A percentile compares a stretch with the other conserved stretches of the same genome.
These are phyloP conservation scores for Neocloeon triangulifer DNA, from an alignment of 1,140 invertebrate genomes.

Conservation along the genomic window DNA sequence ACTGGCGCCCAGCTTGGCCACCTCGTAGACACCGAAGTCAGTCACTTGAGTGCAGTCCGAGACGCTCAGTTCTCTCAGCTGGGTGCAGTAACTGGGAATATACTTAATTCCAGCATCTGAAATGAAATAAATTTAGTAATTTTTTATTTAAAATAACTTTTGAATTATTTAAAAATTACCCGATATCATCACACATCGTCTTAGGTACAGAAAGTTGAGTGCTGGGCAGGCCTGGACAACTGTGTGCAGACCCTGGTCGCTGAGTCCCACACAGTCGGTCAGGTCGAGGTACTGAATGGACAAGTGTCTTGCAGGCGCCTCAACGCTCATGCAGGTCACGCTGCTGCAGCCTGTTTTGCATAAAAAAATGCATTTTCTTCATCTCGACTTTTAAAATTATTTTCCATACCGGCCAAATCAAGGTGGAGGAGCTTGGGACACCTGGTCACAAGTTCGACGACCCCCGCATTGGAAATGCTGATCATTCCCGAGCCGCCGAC, in stretches of 20 bases:
- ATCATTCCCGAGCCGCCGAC: slow-evolving; percentile 39
- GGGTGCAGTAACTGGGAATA: slow-evolving; percentile 65
- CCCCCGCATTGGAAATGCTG: slow-evolving; percentile 39
- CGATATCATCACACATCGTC: slow-evolving; percentile 66
- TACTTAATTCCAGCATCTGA: slow-evolving; percentile 48
- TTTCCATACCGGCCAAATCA: neutral
- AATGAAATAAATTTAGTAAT: too few relatives aligned
- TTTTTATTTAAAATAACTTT: too few relatives aligned
- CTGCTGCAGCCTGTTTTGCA: slow-evolving; percentile 30
- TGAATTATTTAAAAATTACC: slow-evolving; percentile 22
- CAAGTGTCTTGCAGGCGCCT: slow-evolving; percentile 30
- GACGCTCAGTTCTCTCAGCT: slow-evolving; percentile 63
- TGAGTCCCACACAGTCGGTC: slow-evolving; percentile 62
- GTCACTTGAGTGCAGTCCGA: slow-evolving; percentile 76
- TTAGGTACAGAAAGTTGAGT: slow-evolving; percentile 65
- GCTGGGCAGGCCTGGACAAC: slow-evolving; percentile 70
- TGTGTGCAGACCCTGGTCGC: slow-evolving; percentile 57
- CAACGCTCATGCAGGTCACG: slow-evolving; percentile 28
- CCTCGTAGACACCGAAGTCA: slow-evolving; percentile 73
- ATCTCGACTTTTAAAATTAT: too few relatives aligned
- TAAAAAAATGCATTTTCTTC: too few relatives aligned
- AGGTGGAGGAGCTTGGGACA: slow-evolving; percentile 15
- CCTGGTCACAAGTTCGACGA: slow-evolving; percentile 35
- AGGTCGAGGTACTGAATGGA: slow-evolving; percentile 51
- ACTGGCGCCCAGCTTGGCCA: slow-evolving; percentile 65